These are phyloP conservation scores for Dreissena rostriformis DNA, from an alignment of 1,140 invertebrate genomes.

Conservation along the genomic window DNA sequence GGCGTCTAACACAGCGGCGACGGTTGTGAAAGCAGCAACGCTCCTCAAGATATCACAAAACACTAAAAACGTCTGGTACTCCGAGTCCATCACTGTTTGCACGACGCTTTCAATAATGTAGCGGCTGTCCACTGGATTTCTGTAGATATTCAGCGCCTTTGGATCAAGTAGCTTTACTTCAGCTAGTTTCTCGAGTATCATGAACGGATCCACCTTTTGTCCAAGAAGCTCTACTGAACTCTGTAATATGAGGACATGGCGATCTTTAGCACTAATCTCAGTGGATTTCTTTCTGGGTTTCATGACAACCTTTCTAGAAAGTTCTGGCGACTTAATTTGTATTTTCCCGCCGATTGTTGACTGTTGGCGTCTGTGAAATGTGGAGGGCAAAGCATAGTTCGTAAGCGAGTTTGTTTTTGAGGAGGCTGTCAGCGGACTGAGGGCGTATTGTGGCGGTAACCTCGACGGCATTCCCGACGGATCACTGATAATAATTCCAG, in stretches of 20 bases:
- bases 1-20: conserved; percentile 70
- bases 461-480: background rate
- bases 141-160: conserved; percentile 67
- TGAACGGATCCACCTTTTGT: conserved; percentile 72
- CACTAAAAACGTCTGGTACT: conserved; percentile 58
- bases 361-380: background rate
- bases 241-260: conserved; percentile 72
- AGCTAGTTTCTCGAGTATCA: conserved; percentile 69
- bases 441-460: background rate
- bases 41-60: conserved; percentile 72
- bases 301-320: conserved; percentile 58
- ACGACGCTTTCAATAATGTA: conserved; percentile 73
- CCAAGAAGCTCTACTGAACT: conserved; percentile 71
- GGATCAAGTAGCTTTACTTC: conserved; percentile 62
- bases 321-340: conserved; percentile 71
- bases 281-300: conserved; percentile 63
- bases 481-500: background rate
- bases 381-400: conserved; percentile 34
- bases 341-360: conserved; percentile 60
- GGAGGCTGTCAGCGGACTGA: conserved; percentile 12
- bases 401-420: conserved; percentile 19
- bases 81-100: conserved; percentile 66
- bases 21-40: conserved; percentile 56
- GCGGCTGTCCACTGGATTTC: conserved; percentile 69
- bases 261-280: conserved; percentile 61